phyloP scores from a whole-genome alignment of 30 jellyfish, hydroid and myxozoan genomes.

The Turritopsis rubra region DNA sequence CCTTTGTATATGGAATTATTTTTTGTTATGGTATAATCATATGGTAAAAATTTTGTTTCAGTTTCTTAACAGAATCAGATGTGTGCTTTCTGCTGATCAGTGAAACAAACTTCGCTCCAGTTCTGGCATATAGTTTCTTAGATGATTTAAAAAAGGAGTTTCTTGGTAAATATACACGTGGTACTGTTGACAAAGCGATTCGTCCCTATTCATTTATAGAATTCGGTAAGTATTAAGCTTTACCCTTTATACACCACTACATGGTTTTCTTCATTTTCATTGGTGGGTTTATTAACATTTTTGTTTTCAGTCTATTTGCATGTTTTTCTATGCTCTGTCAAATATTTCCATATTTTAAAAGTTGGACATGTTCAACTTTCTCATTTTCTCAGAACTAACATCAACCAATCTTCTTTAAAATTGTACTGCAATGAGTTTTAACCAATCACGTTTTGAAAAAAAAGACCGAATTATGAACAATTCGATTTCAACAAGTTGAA shows the following conservation, averaged over 20 bases:
- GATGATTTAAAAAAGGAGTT: constrained; percentile 77
- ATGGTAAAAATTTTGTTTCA: no score
- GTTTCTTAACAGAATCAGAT: constrained; percentile 76
- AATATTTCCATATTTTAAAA: no score
- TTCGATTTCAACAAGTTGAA: no score
- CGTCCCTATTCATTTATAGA: constrained; percentile 93
- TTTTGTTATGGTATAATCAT: background rate
- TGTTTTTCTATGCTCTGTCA: background rate
- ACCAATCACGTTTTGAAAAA: no score
- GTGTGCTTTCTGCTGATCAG: constrained; percentile 79
- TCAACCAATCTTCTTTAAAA: no score
- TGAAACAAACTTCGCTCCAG: constrained; percentile 64
- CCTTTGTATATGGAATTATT: background rate
- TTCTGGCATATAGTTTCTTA: constrained; percentile 83
- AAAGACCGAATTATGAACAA: no score
- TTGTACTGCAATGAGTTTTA: no score
- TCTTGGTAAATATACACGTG: constrained; percentile 60
- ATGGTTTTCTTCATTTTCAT: background rate
- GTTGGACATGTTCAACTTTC: no score
- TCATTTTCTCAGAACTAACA: no score
- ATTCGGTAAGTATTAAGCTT: constrained; percentile 74
- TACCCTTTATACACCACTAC: no score
- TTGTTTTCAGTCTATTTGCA: background rate
- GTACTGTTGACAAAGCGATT: constrained; percentile 57
- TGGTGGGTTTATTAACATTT: background rate